These are phyloP conservation scores for Gadus chalcogrammus DNA, from an alignment of 2,113 vertebrate genomes.

Conservation along the genomic window DNA sequence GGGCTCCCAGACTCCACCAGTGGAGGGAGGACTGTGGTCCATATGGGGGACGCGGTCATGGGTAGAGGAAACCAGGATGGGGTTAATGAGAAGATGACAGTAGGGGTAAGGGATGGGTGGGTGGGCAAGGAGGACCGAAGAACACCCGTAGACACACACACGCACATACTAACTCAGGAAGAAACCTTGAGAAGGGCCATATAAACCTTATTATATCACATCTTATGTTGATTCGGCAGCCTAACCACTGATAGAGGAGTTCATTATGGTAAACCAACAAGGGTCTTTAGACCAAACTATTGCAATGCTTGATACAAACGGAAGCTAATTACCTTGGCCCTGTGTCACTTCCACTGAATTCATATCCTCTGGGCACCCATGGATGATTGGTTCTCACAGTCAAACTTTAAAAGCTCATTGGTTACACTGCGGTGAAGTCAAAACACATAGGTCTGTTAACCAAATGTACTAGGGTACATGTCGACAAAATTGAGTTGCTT, in stretches of 20 bases:
- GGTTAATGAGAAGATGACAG: slow-evolving; percentile 57
- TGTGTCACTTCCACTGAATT: no score
- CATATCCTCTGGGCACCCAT: no score
- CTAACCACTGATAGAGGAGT: background rate
- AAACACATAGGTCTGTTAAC: no score
- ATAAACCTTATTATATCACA: no score
- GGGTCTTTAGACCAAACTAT: no score
- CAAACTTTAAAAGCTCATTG: no score
- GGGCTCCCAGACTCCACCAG: slow-evolving; percentile 11
- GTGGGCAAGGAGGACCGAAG: background rate
- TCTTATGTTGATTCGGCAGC: background rate
- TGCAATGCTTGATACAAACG: no score
- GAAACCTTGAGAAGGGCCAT: background rate
- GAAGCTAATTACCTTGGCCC: no score
- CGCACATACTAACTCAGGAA: background rate
- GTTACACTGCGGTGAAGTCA: no score
- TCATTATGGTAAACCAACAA: background rate
- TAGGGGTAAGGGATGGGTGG: background rate
- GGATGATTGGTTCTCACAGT: no score
- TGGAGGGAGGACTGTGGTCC: slow-evolving; percentile 43
- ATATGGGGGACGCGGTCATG: slow-evolving; percentile 61
- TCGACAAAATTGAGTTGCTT: no score
- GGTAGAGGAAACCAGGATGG: slow-evolving; percentile 58
- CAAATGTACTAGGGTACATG: no score
- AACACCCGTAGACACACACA: background rate